Evolutionary conservation across 2,113 vertebrate genomes (phyloP), one percentile per base, ranked within the genome.

Genomic region (Ictidomys tridecemlineatus): DNA sequence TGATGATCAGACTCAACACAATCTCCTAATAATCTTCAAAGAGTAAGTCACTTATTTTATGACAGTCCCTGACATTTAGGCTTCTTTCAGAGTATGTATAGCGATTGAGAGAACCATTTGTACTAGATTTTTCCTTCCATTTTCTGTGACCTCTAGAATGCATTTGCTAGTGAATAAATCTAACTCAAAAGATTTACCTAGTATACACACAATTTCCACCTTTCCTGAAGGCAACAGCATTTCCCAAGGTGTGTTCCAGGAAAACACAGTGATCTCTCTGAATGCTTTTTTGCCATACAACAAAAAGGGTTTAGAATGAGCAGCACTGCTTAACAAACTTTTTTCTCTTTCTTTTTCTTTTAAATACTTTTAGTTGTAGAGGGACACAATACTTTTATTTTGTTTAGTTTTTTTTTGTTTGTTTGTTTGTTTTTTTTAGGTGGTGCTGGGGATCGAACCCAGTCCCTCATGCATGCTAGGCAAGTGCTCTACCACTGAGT

Each of bases 21-120:
- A 85, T 73, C n/a, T 82, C 56, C 48, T 72, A 79, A 84, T 91
- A 79, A 84, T 91, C 51, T 51, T 96, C 77, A 95, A 94, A 94
- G 80, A 85, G 8, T 12, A 74, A 70, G 80, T 58, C 76, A 89
- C 18, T 94, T 88, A 63, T 76, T 74, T 91, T n/a, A 85, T 30
- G 83, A 94, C 45, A 93, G 89, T 94, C 63, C 78, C 77, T 80
- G 82, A 88, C 28, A 85, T 42, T 65, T 48, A 76, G 74, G 51
- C 48, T 70, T 83, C 56, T 53, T 48, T 93, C 89, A 65, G 82
- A 70, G 48, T 72, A 26, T 82, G 67, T 17, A 0, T 22, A 73
- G 84, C 58, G 76, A 89, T 76, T 56, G 13, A 69, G 39, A 91
- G 32, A 90, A 39, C 70, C 70, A 84, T 82, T 97, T 84, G 67